These are phyloP conservation scores for Morbakka virulenta DNA, from an alignment of 30 jellyfish, hydroid and myxozoan genomes.

Conservation along the genomic window DNA sequence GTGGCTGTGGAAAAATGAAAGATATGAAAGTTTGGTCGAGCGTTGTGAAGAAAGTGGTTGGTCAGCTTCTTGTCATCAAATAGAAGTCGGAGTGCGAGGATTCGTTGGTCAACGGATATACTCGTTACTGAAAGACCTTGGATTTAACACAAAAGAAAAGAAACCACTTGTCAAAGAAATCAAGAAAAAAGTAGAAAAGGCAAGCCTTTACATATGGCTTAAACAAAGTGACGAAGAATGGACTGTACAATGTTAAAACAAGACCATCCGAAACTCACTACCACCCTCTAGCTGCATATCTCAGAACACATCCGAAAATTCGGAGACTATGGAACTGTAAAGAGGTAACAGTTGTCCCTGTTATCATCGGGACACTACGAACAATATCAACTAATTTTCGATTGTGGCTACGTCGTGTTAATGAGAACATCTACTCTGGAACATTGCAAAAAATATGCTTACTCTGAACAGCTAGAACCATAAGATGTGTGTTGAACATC, in stretches of 20 bases:
- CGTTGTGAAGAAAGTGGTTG: slow-evolving; percentile 3
- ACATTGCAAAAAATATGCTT: no score
- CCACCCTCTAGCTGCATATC: background rate
- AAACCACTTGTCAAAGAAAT: background rate
- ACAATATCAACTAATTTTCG: no score
- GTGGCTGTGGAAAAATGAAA: background rate
- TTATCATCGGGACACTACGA: no score
- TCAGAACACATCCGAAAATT: background rate
- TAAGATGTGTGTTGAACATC: no score
- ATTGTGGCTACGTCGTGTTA: no score
- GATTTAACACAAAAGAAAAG: background rate
- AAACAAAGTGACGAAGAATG: background rate
- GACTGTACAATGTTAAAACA: background rate
- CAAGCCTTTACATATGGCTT: background rate
- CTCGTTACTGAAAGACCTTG: background rate
- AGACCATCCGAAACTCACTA: background rate
- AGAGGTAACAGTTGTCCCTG: no score
- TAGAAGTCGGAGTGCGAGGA: background rate
- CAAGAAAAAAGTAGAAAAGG: background rate
- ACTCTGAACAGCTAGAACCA: no score
- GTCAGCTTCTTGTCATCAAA: background rate
- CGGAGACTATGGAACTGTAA: no score
- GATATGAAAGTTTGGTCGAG: slow-evolving; percentile 6
- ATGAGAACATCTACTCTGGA: no score
- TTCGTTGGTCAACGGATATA: background rate